phyloP scores from a whole-genome alignment of 2,113 vertebrate species.

The Pachypanchax playfairii region DNA sequence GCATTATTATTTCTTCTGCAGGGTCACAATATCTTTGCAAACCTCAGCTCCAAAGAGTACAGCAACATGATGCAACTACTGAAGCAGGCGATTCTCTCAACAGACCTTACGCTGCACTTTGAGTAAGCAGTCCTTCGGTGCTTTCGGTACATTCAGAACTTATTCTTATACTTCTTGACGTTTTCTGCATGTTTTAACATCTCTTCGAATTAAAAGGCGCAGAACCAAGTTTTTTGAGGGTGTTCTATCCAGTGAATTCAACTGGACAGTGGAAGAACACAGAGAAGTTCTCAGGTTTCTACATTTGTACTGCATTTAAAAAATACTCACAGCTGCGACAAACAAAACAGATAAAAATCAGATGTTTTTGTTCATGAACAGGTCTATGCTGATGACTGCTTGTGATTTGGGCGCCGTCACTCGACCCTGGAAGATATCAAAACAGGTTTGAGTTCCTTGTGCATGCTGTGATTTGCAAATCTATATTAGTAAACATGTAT shows the following conservation, averaged over 20 bases:
- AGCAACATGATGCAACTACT: slow-evolving; percentile 85
- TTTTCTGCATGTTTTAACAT: slow-evolving; percentile 34
- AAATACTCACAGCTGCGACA: background rate
- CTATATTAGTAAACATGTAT: background rate
- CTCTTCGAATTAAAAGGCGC: slow-evolving; percentile 62
- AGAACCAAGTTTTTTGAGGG: slow-evolving; percentile 79
- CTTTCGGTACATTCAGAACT: slow-evolving; percentile 11
- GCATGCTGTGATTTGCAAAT: background rate
- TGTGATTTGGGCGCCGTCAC: slow-evolving; percentile 98
- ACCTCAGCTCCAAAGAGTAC: slow-evolving; percentile 83
- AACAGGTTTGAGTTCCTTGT: slow-evolving; percentile 85
- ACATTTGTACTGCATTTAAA: slow-evolving; percentile 9
- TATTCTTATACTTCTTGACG: background rate
- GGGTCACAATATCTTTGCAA: slow-evolving; percentile 86
- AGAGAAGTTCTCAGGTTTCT: slow-evolving; percentile 78
- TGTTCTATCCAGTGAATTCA: slow-evolving; percentile 77
- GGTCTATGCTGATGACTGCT: slow-evolving; percentile 99
- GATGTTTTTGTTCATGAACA: slow-evolving; percentile 65
- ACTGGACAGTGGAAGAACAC: slow-evolving; percentile 77
- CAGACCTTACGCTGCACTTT: slow-evolving; percentile 84
- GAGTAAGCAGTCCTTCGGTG: slow-evolving; percentile 73
- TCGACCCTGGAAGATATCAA: slow-evolving; percentile 98
- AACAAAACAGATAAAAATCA: background rate
- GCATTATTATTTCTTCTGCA: slow-evolving; percentile 53
- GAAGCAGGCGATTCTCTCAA: slow-evolving; percentile 84